phyloP scores from a whole-genome alignment of 2,113 vertebrate genomes.

The Xiphophorus hellerii region DNA sequence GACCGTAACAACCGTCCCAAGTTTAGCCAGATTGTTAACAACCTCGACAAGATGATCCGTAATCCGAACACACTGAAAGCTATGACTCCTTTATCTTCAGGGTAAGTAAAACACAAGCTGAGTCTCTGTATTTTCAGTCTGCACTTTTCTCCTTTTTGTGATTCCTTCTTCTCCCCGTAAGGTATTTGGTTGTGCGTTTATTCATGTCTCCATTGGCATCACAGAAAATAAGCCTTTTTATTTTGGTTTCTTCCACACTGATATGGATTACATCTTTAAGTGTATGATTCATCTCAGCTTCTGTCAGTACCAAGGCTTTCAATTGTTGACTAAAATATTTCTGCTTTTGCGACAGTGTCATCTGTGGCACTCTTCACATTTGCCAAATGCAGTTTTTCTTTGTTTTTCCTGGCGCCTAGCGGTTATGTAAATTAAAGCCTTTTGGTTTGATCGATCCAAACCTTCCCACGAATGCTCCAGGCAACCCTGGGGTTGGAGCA shows the following conservation, averaged over 20 bases:
- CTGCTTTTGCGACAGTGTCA: constrained; percentile 38
- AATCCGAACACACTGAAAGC: constrained; percentile 98
- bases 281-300: constrained; percentile 23
- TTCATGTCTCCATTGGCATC: constrained; percentile 25
- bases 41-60: constrained; percentile 98
- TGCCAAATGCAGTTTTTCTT: constrained; percentile 56
- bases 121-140: background rate
- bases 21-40: constrained; percentile 97
- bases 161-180: constrained; percentile 20
- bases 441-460: constrained; percentile 70
- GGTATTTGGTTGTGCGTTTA: constrained; percentile 25
- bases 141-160: constrained; percentile 10
- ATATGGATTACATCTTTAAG: constrained; percentile 31
- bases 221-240: constrained; percentile 20
- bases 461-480: constrained; percentile 57
- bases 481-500: constrained; percentile 55
- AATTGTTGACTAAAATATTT: constrained; percentile 32
- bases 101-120: constrained; percentile 75
- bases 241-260: constrained; percentile 23
- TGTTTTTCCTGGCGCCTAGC: constrained; percentile 71
- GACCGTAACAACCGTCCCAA: constrained; percentile 98
- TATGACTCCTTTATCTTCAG: constrained; percentile 94
- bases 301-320: constrained; percentile 6
- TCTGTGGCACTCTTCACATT: constrained; percentile 45
- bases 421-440: constrained; percentile 75